A percentile compares a stretch with the other conserved stretches of the same genome.
These are phyloP conservation scores for Scolopax rusticola DNA, from an alignment of 2,797 vertebrate genomes.

Conservation along the genomic window DNA sequence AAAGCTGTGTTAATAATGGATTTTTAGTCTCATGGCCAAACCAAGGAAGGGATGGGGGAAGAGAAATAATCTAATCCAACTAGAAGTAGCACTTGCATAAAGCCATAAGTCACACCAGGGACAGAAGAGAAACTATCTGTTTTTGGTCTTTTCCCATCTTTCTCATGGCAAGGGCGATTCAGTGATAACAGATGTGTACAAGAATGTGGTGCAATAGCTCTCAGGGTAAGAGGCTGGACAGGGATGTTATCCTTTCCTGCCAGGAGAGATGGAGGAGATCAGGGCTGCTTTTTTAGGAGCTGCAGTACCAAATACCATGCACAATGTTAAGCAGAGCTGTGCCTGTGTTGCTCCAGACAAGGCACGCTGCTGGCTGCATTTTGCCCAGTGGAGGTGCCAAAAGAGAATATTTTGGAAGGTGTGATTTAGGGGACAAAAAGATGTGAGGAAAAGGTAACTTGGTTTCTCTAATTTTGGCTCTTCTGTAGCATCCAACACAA, in stretches of 20 bases:
- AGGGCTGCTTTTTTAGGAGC: not conserved
- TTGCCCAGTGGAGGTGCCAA: not conserved
- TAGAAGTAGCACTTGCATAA: constrained; percentile 4
- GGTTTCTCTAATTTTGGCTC: not conserved
- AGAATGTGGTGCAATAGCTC: fast-evolving
- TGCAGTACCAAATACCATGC: not conserved
- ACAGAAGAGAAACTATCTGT: not conserved
- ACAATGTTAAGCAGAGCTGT: not conserved
- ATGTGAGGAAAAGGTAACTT: not conserved
- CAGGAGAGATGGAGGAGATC: not conserved
- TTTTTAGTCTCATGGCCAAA: constrained; percentile 48
- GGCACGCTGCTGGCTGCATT: not conserved
- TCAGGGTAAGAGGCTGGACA: not conserved
- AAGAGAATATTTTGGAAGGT: not conserved
- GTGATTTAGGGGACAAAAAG: not conserved
- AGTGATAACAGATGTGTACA: fast-evolving
- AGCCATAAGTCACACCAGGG: not conserved
- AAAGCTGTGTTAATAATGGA: constrained; percentile 47
- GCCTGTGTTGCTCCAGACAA: not conserved
- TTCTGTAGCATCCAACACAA: not conserved
- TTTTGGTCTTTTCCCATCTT: not conserved
- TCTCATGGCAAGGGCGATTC: not conserved
- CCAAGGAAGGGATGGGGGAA: not conserved
- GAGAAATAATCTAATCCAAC: constrained; percentile 2
- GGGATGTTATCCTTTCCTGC: not conserved